phyloP scores from a whole-genome alignment of 2,113 vertebrate species.

The Xiphophorus maculatus region DNA sequence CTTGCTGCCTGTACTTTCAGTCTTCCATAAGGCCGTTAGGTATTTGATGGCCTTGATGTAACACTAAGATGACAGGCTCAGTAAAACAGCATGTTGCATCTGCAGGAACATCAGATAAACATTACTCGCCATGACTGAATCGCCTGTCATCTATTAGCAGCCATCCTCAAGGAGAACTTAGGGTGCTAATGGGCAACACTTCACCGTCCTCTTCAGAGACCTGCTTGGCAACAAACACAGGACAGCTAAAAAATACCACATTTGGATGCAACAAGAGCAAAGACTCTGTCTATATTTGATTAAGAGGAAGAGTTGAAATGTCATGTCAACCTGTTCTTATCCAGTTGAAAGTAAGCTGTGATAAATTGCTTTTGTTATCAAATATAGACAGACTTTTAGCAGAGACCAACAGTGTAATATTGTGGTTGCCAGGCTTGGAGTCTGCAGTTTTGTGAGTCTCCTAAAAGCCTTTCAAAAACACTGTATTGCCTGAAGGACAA shows the following conservation, averaged over 20 bases:
- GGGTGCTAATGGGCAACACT: constrained; percentile 71
- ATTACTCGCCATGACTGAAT: constrained; percentile 47
- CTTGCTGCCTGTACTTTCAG: neutral
- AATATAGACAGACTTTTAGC: neutral
- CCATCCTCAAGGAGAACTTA: constrained; percentile 45
- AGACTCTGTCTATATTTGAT: neutral
- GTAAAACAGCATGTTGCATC: constrained; percentile 28
- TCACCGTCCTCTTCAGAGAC: constrained; percentile 45
- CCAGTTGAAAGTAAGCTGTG: neutral
- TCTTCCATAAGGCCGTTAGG: neutral
- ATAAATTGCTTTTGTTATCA: neutral
- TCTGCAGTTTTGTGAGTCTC: constrained; percentile 7
- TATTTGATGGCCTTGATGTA: constrained; percentile 11
- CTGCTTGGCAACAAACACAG: constrained; percentile 11
- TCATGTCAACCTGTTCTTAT: neutral
- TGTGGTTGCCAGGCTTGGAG: neutral
- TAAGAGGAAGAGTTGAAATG: neutral
- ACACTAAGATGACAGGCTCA: constrained; percentile 18
- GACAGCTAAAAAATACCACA: constrained; percentile 37
- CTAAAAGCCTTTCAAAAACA: constrained; percentile 20
- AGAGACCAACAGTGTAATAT: neutral
- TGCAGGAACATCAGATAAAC: constrained; percentile 39
- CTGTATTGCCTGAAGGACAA: constrained; percentile 21
- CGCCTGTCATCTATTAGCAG: constrained; percentile 43
- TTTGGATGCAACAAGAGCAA: constrained; percentile 24